Evolutionary conservation across 2,113 vertebrate genomes (phyloP).

Genomic region (Cyphomyrus discorhynchus): DNA sequence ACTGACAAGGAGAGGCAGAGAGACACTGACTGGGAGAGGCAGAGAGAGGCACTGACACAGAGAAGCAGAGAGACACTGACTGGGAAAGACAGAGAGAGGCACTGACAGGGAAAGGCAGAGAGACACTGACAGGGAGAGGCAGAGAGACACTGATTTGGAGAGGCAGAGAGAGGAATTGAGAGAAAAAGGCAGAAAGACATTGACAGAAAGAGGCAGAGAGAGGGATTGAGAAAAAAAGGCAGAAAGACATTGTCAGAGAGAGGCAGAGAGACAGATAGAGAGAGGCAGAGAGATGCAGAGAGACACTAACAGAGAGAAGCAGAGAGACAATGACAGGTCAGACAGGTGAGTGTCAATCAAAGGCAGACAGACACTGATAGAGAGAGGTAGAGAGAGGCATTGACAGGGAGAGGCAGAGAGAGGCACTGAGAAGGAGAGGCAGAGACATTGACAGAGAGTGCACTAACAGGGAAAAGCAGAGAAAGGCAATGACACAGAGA

Average conservation of each 20-base stretch:
- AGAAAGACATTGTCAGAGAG: slow-evolving; percentile 28
- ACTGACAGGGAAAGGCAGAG: background rate
- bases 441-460: no score
- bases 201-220: background rate
- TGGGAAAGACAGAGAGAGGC: no score
- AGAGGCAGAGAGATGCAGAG: slow-evolving; percentile 12
- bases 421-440: background rate
- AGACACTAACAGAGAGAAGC: background rate
- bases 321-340: background rate
- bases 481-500: no score
- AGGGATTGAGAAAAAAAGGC: no score
- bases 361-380: no score
- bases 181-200: background rate
- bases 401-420: slow-evolving; percentile 22
- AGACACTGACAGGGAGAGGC: background rate
- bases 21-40: background rate
- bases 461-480: no score
- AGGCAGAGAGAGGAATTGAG: background rate
- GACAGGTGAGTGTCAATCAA: no score
- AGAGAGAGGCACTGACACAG: no score
- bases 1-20: background rate
- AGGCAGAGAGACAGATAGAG: slow-evolving; percentile 17
- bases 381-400: slow-evolving; percentile 15
- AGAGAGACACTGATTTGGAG: background rate
- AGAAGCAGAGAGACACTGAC: no score